Conservation (phyloP, 2,888 invertebrate species). For the Pyrrhosoma nymphula region DNA sequence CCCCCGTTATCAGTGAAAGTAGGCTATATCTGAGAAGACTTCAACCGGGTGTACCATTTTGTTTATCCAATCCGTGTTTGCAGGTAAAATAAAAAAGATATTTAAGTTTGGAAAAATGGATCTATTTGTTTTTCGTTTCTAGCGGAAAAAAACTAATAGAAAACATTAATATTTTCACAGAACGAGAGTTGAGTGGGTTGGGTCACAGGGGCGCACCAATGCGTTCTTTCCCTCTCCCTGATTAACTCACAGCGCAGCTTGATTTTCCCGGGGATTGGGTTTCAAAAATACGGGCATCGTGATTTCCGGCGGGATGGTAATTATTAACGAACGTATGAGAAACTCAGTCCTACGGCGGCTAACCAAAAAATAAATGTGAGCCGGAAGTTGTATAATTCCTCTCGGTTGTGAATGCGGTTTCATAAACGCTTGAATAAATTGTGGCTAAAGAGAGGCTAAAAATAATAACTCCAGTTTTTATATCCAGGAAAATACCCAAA, state of each 20-base stretch:
- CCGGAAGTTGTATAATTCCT: neutral
- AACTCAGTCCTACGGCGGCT: neutral
- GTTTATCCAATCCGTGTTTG: too few relatives aligned
- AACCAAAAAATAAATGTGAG: neutral
- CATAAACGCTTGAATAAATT: constrained; percentile 3
- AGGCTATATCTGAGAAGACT: too few relatives aligned
- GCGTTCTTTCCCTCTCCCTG: neutral
- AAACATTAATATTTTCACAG: neutral
- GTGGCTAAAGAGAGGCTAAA: neutral
- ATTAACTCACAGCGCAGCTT: neutral
- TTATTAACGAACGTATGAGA: neutral
- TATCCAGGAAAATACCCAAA: neutral
- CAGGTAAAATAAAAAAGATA: too few relatives aligned
- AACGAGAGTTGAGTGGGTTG: neutral
- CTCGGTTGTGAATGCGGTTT: neutral
- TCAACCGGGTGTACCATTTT: too few relatives aligned
- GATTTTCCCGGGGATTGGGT: neutral
- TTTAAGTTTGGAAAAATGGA: too few relatives aligned
- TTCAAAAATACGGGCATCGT: neutral
- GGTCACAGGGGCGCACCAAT: neutral
- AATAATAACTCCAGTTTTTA: neutral
- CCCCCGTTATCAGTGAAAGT: too few relatives aligned
- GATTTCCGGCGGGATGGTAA: neutral
- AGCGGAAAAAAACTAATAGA: neutral
- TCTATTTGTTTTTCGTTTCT: too few relatives aligned